Percentiles rank a stretch among this genome's conserved stretches.
These are phyloP conservation scores for Cygnus buccinator DNA, from an alignment of 2,113 vertebrate species.

Conservation along the genomic window DNA sequence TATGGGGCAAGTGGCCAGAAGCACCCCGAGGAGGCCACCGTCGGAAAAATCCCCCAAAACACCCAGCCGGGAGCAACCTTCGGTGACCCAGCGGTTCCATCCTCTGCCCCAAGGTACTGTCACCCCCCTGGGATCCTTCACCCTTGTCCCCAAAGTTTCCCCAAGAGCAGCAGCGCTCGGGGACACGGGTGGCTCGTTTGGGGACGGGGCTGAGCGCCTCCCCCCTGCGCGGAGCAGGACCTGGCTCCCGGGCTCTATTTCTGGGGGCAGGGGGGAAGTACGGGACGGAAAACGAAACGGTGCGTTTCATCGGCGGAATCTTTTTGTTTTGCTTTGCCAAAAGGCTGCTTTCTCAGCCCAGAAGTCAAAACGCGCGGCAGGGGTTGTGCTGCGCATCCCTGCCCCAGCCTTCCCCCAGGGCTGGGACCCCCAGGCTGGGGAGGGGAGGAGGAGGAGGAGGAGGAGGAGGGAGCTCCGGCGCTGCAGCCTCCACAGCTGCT, in stretches of 20 bases:
- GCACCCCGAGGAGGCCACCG: background rate
- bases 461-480: no score
- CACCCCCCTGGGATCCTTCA: background rate
- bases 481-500: background rate
- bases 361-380: background rate
- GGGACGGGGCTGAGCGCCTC: background rate
- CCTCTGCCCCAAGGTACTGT: conserved; percentile 2
- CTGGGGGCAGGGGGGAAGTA: background rate
- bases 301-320: background rate
- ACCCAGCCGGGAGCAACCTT: background rate
- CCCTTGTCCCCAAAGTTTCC: background rate
- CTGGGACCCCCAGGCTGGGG: background rate
- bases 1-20: rapidly evolving
- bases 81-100: background rate
- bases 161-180: background rate
- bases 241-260: background rate
- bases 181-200: background rate
- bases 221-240: background rate
- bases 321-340: background rate
- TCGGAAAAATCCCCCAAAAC: background rate
- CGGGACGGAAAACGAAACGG: rapidly evolving
- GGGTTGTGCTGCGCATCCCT: background rate
- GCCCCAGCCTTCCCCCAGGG: background rate
- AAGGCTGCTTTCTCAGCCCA: background rate
- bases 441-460: no score